Evolutionary conservation across 2,888 invertebrate genomes (phyloP).

Genomic region (Incurvaria masculella): DNA sequence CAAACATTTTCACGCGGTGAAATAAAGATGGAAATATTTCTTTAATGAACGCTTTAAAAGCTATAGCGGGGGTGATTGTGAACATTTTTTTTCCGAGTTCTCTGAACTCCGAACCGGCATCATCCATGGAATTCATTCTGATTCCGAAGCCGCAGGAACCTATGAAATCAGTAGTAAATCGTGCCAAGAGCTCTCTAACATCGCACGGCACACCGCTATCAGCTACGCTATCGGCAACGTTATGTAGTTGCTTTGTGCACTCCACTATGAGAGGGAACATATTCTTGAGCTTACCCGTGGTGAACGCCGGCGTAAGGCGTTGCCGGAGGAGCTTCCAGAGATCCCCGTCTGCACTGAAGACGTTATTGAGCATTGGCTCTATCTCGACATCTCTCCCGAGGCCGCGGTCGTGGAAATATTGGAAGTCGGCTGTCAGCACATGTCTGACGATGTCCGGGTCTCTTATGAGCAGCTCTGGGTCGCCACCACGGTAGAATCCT

Average conservation of each 20-base stretch:
- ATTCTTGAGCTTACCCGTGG: conserved; percentile 32
- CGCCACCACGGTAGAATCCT: conserved; percentile 29
- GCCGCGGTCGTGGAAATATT: conserved; percentile 27
- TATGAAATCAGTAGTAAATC: conserved; percentile 33
- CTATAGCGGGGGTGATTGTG: neutral
- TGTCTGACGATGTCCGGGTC: conserved; percentile 29
- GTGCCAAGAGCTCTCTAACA: conserved; percentile 27
- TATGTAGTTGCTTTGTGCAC: conserved; percentile 31
- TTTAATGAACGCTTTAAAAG: neutral
- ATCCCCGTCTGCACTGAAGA: conserved; percentile 35
- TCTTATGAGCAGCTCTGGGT: conserved; percentile 30
- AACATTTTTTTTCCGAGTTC: conserved; percentile 16
- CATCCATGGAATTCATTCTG: conserved; percentile 26
- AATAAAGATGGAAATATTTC: neutral
- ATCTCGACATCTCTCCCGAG: conserved; percentile 15
- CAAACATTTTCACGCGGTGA: conserved; percentile 3
- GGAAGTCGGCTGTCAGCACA: conserved; percentile 26
- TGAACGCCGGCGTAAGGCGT: conserved; percentile 36
- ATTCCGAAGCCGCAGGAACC: conserved; percentile 35
- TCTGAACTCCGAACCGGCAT: conserved; percentile 27
- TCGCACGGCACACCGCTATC: conserved; percentile 21
- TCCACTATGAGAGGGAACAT: conserved; percentile 39
- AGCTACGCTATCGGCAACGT: conserved; percentile 14
- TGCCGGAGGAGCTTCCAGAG: conserved; percentile 34
- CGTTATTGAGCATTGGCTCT: conserved; percentile 28